Percentiles rank a stretch among this genome's conserved stretches.
These are phyloP conservation scores for Parapristionchus giblindavisi DNA, from an alignment of 2,888 invertebrate genomes.

Conservation along the genomic window DNA sequence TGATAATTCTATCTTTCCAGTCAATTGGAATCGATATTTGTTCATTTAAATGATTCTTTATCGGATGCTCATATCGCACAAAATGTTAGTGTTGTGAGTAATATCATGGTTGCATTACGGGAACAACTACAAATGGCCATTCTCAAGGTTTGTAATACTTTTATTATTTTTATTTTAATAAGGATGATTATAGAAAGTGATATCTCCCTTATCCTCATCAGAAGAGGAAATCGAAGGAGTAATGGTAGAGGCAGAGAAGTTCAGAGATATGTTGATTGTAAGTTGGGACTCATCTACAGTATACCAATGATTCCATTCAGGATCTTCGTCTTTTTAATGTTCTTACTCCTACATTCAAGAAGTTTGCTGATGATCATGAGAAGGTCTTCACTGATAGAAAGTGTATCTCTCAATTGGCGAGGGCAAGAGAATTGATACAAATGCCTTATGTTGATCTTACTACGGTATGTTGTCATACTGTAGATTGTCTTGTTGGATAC, in stretches of 20 bases:
- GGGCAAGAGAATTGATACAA: constrained; percentile 57
- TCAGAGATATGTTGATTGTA: constrained; percentile 14
- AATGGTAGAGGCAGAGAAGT: constrained; percentile 17
- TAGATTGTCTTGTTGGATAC: no score
- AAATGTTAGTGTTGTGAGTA: no score
- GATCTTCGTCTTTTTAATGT: constrained; percentile 4
- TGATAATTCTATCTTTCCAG: constrained; percentile 25
- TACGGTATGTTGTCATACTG: constrained; percentile 39
- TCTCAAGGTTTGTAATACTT: constrained; percentile 19
- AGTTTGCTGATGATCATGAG: constrained; percentile 10
- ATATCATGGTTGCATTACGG: no score
- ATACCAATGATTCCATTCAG: background rate
- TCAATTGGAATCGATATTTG: constrained; percentile 14
- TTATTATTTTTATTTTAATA: background rate
- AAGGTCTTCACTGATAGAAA: constrained; percentile 57
- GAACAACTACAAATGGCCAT: constrained; percentile 28
- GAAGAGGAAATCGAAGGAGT: constrained; percentile 1
- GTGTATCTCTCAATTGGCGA: constrained; percentile 56
- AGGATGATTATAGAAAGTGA: constrained; percentile 13
- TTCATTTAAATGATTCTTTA: constrained; percentile 23
- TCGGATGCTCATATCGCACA: no score
- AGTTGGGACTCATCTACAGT: background rate
- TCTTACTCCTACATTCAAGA: background rate
- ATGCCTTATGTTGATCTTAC: constrained; percentile 53
- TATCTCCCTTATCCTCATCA: constrained; percentile 15